Evolutionary conservation across 2,113 vertebrate genomes (phyloP), one percentile per base, ranked within the genome.

Genomic region (Laticauda colubrina): DNA sequence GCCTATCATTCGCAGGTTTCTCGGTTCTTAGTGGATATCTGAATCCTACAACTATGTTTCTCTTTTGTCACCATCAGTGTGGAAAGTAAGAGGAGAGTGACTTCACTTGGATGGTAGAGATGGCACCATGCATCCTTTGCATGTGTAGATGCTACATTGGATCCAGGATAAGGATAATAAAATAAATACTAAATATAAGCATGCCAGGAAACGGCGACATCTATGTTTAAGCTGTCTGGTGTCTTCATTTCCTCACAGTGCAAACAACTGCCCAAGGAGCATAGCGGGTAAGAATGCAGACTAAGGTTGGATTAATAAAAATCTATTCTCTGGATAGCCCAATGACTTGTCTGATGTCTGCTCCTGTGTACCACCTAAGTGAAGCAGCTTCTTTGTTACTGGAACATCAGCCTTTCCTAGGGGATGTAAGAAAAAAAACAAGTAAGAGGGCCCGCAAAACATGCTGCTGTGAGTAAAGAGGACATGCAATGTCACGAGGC

Each of bases 1-100:
- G 97, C 97, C 5, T 99, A 99, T 97, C 94, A 98, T 96, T 97
- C 97, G 91, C 98, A 98, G 97, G 98, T 99, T 12, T 96, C 96
- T 51, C 96, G 91, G 59, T 99, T 99, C 96, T 92, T 99, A 89
- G 92, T 98, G 95, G 96, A 96, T 94, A 91, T 98, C 90, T 99
- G 95, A 98, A 12, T 2, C 0, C 5, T 23, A 4, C 29, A 26
- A 39, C 8, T 34, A 56, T 21, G 3, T 39, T 81, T 18, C 69
- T 81, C 69, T 81, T 39, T 85, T 45, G 85, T 93, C 69, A 61
- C 69, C 86, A 81, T 94, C 88, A 24, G 24, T 89, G 92, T 69
- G 86, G 92, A 92, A 88, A 85, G 59, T 15, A 55, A 86, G 59
- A 51, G 21, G 15, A 0, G 18, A 0, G 51, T 53, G 10, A 9